phyloP scores from a whole-genome alignment of 2,888 invertebrate species.

The Xestia sexstrigata region DNA sequence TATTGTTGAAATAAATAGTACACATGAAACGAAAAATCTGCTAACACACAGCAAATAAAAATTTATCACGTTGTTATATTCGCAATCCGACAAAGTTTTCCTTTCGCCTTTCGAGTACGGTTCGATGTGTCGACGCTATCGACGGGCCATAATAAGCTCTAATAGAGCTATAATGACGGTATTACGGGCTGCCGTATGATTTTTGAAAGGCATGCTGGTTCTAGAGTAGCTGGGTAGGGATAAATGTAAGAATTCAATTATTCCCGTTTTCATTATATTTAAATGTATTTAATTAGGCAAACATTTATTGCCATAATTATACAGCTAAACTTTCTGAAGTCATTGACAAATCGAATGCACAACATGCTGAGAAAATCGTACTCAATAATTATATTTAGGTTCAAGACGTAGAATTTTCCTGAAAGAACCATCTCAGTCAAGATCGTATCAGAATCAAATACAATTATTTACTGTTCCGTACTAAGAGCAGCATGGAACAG shows the following conservation, averaged over 20 bases:
- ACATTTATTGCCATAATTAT: background rate
- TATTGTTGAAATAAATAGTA: constrained; percentile 13
- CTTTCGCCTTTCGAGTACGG: constrained; percentile 37
- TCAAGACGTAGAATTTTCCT: constrained; percentile 2
- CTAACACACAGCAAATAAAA: constrained; percentile 27
- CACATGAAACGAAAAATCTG: background rate
- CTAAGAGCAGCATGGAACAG: constrained; percentile 21
- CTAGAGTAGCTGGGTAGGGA: background rate
- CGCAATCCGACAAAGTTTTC: constrained; percentile 35
- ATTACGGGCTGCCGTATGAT: background rate
- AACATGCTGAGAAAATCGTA: background rate
- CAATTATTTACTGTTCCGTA: constrained; percentile 25
- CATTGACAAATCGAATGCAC: background rate
- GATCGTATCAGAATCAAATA: constrained; percentile 44
- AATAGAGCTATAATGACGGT: constrained; percentile 3
- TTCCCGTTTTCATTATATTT: constrained; percentile 1
- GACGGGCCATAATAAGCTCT: background rate
- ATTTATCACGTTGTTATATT: constrained; percentile 29
- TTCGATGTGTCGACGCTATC: constrained; percentile 39
- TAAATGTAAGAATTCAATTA: constrained; percentile 4
- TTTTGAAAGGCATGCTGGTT: constrained; percentile 37
- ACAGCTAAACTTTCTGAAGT: background rate
- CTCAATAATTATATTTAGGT: background rate
- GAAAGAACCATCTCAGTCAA: constrained; percentile 4
- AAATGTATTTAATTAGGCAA: background rate